Base-by-base conservation (phyloP, 2,888 invertebrate genomes). In the Mesorhabditis spiculigera region DNA sequence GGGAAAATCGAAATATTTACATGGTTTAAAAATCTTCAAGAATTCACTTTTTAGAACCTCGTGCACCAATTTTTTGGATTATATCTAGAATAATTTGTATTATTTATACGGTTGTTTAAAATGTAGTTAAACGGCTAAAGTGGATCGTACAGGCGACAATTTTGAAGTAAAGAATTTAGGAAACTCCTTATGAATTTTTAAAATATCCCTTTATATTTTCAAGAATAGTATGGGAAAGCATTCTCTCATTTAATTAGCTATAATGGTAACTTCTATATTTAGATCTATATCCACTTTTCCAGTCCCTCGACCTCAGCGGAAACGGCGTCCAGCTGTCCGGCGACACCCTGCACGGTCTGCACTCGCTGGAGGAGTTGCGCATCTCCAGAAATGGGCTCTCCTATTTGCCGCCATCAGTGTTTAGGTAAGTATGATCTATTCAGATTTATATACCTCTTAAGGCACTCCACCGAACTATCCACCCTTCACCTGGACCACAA, bases 391-490 rank as follows among this genome's bases (percentile, higher is more conserved):
- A 76, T 61, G 68, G 72, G 13, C 66, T 78, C 16, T 71, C 75
- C 10, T 78, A 71, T 64, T 73, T 78, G 5, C 78, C 78, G n/a
- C 78, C 78, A 5, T 70, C 74, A 4, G 75, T 75, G 16, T 71
- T 78, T 45, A 69, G 70, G 42, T 74, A 76, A 8, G 63, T 75
- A 6, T 63, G 65, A 4, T 61, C 61, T 5, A 65, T 77, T 4
- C 65, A 69, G 45, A 50, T 50, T 13, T 13, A 50, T n/a, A 50
- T 13, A 50, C 58, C 10, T 13, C n/a, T 50, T 50, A 10, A 50
- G 58, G n/a, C 58, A 50, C n/a, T 50, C 58, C 10, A 10, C 58
- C 10, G 8, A 10, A 13, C 58, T 50, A 13, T 50, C 10, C 58
- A 2, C 63, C 16, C 68, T 78, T 44, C 75, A 78, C 63, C 62